Percentiles rank a stretch among this genome's conserved stretches.
phyloP scores from a whole-genome alignment of 2,113 vertebrate genomes.

The Vombatus ursinus region DNA sequence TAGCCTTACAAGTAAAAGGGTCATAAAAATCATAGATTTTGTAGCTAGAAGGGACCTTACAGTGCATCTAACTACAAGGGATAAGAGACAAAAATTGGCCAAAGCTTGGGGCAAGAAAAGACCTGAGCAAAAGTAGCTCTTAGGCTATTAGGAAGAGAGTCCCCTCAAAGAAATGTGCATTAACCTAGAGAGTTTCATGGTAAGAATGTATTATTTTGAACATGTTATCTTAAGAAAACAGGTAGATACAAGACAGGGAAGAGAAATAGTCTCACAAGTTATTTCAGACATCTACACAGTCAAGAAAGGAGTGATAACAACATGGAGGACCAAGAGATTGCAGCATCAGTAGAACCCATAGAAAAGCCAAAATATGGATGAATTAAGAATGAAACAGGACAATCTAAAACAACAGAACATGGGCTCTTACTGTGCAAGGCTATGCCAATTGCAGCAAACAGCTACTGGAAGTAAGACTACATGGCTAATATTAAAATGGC shows the following conservation, averaged over 20 bases:
- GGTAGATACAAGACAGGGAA: neutral
- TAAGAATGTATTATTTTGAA: neutral
- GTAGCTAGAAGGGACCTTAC: neutral
- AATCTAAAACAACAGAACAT: neutral
- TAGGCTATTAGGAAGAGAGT: neutral
- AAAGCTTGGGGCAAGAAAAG: neutral
- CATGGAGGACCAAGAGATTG: neutral
- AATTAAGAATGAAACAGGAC: neutral
- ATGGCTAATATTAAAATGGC: neutral
- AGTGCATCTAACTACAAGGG: neutral
- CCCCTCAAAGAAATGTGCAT: neutral
- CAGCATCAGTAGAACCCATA: neutral
- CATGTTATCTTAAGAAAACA: neutral
- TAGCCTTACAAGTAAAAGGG: neutral
- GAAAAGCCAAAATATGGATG: neutral
- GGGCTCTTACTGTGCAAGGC: neutral
- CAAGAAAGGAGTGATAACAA: neutral
- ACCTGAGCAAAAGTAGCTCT: neutral
- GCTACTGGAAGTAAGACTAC: neutral
- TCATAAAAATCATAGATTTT: neutral
- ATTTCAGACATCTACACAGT: neutral
- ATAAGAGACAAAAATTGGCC: neutral
- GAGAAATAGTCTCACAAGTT: neutral
- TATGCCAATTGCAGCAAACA: neutral
- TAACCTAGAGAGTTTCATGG: neutral